Evolutionary conservation across 1,140 invertebrate species (phyloP).

Genomic region (Platorchestia sp.): DNA sequence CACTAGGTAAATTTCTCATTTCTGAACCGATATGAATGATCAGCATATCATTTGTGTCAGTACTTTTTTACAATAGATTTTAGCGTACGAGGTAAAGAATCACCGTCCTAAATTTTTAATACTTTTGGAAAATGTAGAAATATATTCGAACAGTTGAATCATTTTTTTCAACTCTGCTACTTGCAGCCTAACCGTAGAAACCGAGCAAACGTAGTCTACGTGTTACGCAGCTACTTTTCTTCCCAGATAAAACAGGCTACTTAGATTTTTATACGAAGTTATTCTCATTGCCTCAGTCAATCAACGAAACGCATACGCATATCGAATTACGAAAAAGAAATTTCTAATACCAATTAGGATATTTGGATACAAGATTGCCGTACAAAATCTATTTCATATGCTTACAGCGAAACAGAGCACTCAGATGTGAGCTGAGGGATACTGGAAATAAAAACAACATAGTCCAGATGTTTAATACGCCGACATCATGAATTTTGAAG

Average conservation of each 20-base stretch:
- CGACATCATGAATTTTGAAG: neutral
- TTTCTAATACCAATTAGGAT: neutral
- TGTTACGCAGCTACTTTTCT: neutral
- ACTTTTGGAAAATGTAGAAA: too few relatives aligned
- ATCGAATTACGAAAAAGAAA: neutral
- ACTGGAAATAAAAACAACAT: neutral
- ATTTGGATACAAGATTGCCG: neutral
- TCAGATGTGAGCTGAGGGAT: neutral
- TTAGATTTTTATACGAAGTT: neutral
- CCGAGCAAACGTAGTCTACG: too few relatives aligned
- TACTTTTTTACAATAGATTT: too few relatives aligned
- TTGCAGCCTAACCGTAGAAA: too few relatives aligned
- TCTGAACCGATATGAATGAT: too few relatives aligned
- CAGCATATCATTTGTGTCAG: too few relatives aligned
- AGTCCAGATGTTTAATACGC: neutral
- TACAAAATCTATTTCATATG: neutral
- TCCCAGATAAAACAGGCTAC: neutral
- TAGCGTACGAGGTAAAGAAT: too few relatives aligned
- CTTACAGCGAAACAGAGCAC: neutral
- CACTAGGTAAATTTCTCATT: too few relatives aligned
- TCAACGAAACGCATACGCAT: neutral
- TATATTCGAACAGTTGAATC: too few relatives aligned
- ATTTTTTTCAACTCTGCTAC: too few relatives aligned
- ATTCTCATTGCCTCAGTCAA: neutral
- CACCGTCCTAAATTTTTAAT: too few relatives aligned